These are phyloP conservation scores for Epinotia ramella DNA, from an alignment of 2,888 invertebrate genomes.

Conservation along the genomic window DNA sequence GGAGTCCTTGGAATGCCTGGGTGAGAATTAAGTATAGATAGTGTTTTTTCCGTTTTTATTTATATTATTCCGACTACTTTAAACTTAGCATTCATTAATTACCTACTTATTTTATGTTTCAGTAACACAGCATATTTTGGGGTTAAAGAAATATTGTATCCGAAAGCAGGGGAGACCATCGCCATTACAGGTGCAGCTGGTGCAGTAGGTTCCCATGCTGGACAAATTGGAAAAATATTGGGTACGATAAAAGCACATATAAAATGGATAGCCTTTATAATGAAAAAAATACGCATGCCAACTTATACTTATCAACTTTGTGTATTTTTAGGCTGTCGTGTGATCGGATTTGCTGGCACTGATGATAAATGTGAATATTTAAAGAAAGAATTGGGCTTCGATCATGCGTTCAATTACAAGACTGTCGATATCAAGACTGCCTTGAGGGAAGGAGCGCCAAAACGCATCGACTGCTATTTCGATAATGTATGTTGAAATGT, in stretches of 20 bases:
- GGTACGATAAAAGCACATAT: conserved; percentile 57
- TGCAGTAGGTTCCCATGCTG: conserved; percentile 91
- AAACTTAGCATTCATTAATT: not conserved
- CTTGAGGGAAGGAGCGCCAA: conserved; percentile 87
- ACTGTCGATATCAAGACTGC: conserved; percentile 83
- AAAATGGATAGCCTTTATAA: not conserved
- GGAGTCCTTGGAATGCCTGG: conserved; percentile 90
- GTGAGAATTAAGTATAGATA: conserved; percentile 64
- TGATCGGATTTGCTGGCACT: conserved; percentile 87
- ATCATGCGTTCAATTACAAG: conserved; percentile 91
- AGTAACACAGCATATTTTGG: conserved; percentile 92
- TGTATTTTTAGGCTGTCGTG: conserved; percentile 69
- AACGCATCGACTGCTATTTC: conserved; percentile 91
- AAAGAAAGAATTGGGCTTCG: conserved; percentile 87
- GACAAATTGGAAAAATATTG: conserved; percentile 91
- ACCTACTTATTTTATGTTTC: conserved; percentile 47
- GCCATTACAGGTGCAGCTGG: conserved; percentile 91
- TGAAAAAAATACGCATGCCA: not conserved
- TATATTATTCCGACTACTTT: not conserved
- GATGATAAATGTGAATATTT: conserved; percentile 90
- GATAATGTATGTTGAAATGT: conserved; percentile 87
- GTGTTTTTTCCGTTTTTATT: not conserved
- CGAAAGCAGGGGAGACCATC: conserved; percentile 89
- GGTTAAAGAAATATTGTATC: conserved; percentile 88
- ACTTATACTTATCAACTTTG: not conserved